Percentiles rank a stretch among this genome's conserved stretches.
Evolutionary conservation across 1,140 invertebrate species (phyloP).

Genomic region (Gyrodactylus bullatarudis): DNA sequence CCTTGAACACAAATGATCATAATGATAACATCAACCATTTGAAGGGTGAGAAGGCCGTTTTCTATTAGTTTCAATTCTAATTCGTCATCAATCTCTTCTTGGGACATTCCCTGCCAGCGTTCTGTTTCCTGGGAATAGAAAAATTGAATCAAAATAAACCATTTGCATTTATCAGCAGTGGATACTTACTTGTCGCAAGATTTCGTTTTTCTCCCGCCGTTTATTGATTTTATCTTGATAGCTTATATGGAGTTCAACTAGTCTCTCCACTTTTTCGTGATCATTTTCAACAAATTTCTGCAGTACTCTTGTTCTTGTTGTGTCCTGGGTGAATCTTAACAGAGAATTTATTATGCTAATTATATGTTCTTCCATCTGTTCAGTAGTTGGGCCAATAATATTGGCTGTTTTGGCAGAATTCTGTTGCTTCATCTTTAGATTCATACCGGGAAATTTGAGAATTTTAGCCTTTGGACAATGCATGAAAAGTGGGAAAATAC

Average conservation of each 20-base stretch:
- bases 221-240: slow-evolving; percentile 61
- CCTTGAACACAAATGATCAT: slow-evolving; percentile 37
- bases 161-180: too few relatives aligned
- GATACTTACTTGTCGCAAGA: slow-evolving; percentile 32
- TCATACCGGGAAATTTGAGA: neutral
- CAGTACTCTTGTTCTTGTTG: slow-evolving; percentile 29
- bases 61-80: slow-evolving; percentile 27
- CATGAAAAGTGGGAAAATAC: slow-evolving; percentile 92
- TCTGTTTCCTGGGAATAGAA: slow-evolving; percentile 4
- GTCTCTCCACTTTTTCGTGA: slow-evolving; percentile 77
- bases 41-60: slow-evolving; percentile 65
- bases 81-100: slow-evolving; percentile 6
- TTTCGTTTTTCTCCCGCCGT: slow-evolving; percentile 1
- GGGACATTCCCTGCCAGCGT: neutral
- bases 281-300: slow-evolving; percentile 92
- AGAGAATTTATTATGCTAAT: slow-evolving; percentile 2
- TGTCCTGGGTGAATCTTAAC: neutral
- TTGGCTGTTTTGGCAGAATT: neutral
- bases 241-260: slow-evolving; percentile 82
- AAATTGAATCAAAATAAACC: too few relatives aligned
- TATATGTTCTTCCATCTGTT: slow-evolving; percentile 52
- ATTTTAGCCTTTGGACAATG: slow-evolving; percentile 44
- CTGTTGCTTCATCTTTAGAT: neutral
- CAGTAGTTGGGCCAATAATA: slow-evolving; percentile 30
- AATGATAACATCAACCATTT: slow-evolving; percentile 73